A percentile compares a stretch with the other conserved stretches of the same genome.
phyloP scores from a whole-genome alignment of 23 tunicate genomes.

The Diplosoma virens region DNA sequence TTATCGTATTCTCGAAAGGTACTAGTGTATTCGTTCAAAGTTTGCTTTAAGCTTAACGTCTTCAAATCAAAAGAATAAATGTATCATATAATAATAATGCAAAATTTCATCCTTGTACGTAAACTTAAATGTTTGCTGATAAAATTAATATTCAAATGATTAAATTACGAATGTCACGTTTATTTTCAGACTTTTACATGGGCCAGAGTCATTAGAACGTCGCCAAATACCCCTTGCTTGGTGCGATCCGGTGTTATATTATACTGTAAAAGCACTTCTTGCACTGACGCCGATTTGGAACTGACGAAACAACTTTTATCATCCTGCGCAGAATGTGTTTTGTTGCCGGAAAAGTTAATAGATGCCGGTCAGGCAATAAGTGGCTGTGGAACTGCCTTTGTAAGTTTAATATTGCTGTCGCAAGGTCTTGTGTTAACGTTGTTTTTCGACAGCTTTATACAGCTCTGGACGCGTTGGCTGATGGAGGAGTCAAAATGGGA shows the following conservation, averaged over 20 bases:
- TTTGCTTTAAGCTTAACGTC: no score
- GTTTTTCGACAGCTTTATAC: slow-evolving; percentile 71
- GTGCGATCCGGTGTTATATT: slow-evolving; percentile 56
- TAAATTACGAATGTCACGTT: no score
- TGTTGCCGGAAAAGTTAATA: slow-evolving; percentile 49
- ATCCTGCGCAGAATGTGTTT: slow-evolving; percentile 52
- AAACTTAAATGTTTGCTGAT: no score
- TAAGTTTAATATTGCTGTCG: slow-evolving; percentile 54
- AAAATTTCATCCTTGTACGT: no score
- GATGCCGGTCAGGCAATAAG: slow-evolving; percentile 53
- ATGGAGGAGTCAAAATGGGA: slow-evolving; percentile 94
- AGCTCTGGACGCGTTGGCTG: slow-evolving; percentile 85
- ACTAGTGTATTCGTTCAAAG: no score
- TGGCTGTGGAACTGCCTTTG: slow-evolving; percentile 83
- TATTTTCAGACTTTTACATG: slow-evolving; percentile 24
- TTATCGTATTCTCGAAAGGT: no score
- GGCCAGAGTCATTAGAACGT: slow-evolving; percentile 65
- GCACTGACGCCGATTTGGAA: slow-evolving; percentile 58
- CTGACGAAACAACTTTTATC: slow-evolving; percentile 33
- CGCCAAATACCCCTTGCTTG: slow-evolving; percentile 78
- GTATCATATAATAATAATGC: no score
- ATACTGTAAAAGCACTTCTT: slow-evolving; percentile 17
- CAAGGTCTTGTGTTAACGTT: no score
- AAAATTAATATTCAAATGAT: no score
- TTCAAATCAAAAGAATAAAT: no score